These are phyloP conservation scores for Ictidomys tridecemlineatus DNA, from an alignment of 2,113 vertebrate genomes.

Conservation along the genomic window DNA sequence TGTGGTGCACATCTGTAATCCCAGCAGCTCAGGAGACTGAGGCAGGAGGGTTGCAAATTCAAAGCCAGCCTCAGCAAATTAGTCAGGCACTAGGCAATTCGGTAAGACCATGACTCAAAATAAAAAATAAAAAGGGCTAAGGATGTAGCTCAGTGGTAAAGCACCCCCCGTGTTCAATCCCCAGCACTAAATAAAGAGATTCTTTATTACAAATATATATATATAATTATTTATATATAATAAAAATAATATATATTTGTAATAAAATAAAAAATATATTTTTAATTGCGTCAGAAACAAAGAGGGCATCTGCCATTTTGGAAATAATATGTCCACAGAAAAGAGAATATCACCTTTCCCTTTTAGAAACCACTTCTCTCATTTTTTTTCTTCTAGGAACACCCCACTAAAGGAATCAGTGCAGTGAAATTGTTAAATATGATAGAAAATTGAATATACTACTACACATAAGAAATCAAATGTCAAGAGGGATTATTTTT, in stretches of 20 bases:
- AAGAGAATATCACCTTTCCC: background rate
- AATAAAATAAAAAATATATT: background rate
- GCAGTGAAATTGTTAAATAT: background rate
- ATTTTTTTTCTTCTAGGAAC: constrained; percentile 45
- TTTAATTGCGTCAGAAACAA: background rate
- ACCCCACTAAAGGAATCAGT: background rate
- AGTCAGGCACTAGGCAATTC: too few relatives aligned
- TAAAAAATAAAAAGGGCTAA: too few relatives aligned
- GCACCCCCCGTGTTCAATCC: too few relatives aligned
- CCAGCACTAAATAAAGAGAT: too few relatives aligned
- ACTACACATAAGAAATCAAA: constrained; percentile 2
- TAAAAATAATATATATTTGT: too few relatives aligned
- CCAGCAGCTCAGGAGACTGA: too few relatives aligned
- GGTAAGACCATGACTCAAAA: too few relatives aligned
- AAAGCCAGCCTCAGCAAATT: too few relatives aligned
- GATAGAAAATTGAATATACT: constrained; percentile 14
- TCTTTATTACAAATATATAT: background rate
- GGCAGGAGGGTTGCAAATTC: too few relatives aligned
- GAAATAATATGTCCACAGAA: background rate
- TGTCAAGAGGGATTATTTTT: background rate
- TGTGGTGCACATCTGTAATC: too few relatives aligned
- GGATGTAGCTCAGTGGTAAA: too few relatives aligned
- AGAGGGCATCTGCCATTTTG: background rate
- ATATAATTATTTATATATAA: too few relatives aligned
- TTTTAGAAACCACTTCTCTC: background rate